phyloP scores from a whole-genome alignment of 1,140 invertebrate genomes.

The Zaprionus inermis region DNA sequence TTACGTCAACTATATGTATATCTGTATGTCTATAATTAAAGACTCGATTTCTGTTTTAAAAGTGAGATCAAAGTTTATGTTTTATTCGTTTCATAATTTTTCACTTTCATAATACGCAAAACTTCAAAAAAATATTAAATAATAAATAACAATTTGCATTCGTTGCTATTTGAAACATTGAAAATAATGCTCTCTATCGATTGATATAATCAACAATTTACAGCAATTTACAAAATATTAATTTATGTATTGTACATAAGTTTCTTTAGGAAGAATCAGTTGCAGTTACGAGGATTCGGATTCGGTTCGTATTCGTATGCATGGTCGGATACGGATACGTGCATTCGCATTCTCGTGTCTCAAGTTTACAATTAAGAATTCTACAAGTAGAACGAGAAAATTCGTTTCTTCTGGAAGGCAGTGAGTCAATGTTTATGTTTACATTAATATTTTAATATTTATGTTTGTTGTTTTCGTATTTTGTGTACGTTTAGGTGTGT shows the following conservation, averaged over 20 bases:
- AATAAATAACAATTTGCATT: conserved; percentile 81
- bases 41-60: conserved; percentile 40
- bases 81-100: conserved; percentile 69
- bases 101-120: conserved; percentile 69
- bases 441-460: background rate
- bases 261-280: conserved; percentile 74
- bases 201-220: conserved; percentile 74
- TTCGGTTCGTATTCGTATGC: conserved; percentile 29
- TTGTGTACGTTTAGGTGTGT: conserved; percentile 41
- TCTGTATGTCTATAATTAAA: background rate
- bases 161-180: conserved; percentile 72
- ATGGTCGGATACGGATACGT: no score
- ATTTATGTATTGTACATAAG: conserved; percentile 75
- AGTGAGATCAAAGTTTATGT: conserved; percentile 81
- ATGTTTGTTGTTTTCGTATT: background rate
- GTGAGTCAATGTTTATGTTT: conserved; percentile 53
- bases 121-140: conserved; percentile 74
- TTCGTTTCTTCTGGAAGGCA: conserved; percentile 65
- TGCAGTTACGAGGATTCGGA: conserved; percentile 62
- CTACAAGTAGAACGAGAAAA: conserved; percentile 36
- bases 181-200: conserved; percentile 63
- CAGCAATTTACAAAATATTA: conserved; percentile 66
- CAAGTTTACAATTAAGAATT: conserved; percentile 43
- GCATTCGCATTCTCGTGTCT: conserved; percentile 26
- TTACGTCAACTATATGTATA: background rate